Conservation (phyloP, 1,140 invertebrate genomes). For the Phocides pigmalion region DNA sequence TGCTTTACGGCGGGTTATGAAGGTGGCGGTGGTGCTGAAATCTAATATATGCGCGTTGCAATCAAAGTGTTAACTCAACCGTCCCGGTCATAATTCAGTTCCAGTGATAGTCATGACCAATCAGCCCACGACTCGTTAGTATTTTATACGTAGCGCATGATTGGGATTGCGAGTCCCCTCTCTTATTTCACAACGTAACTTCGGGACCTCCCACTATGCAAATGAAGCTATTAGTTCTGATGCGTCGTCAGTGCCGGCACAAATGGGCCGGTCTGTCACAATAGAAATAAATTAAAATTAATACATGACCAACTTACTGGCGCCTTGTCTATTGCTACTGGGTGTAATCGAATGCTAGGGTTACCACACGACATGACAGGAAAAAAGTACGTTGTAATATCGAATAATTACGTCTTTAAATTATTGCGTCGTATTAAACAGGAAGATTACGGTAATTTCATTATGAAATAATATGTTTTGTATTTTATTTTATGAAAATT, state of each 20-base stretch:
- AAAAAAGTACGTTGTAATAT: too few relatives aligned
- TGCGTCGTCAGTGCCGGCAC: conserved; percentile 9
- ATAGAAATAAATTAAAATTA: conserved; percentile 46
- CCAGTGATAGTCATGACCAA: conserved; percentile 16
- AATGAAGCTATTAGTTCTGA: conserved; percentile 28
- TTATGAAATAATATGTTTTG: too few relatives aligned
- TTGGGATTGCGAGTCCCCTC: too few relatives aligned
- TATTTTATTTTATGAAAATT: too few relatives aligned
- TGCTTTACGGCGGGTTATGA: too few relatives aligned
- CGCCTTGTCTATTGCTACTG: conserved; percentile 38
- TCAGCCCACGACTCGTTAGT: conserved; percentile 12
- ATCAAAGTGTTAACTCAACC: not conserved
- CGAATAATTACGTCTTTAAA: too few relatives aligned
- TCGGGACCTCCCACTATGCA: conserved; percentile 22
- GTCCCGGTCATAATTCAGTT: not conserved
- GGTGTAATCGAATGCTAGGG: conserved; percentile 21
- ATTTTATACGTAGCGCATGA: not conserved
- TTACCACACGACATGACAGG: conserved; percentile 1
- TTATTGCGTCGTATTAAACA: too few relatives aligned
- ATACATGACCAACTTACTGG: conserved; percentile 34
- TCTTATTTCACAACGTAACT: conserved; percentile 23
- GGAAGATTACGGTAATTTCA: too few relatives aligned
- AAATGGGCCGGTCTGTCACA: conserved; percentile 42
- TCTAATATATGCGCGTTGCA: too few relatives aligned
- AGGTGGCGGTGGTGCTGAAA: too few relatives aligned